These are phyloP conservation scores for Piaya cayana DNA, from an alignment of 2,113 vertebrate genomes.

Conservation along the genomic window DNA sequence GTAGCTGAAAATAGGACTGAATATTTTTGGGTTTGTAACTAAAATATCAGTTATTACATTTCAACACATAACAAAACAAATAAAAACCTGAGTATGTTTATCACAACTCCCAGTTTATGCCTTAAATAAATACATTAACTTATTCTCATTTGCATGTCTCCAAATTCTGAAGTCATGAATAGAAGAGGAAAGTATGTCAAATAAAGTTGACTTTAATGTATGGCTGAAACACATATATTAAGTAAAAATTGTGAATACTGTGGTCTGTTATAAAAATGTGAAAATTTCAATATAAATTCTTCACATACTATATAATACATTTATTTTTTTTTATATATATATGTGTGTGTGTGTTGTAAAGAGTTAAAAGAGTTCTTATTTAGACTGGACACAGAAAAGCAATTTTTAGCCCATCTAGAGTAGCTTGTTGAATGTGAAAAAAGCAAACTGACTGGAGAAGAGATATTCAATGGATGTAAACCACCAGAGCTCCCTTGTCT, in stretches of 20 bases:
- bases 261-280: background rate
- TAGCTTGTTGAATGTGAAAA: background rate
- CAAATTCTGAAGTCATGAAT: background rate
- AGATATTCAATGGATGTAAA: background rate
- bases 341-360: background rate
- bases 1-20: background rate
- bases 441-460: background rate
- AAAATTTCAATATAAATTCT: background rate
- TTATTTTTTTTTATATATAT: too few relatives aligned
- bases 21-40: background rate
- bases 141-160: background rate
- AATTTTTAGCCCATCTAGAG: background rate
- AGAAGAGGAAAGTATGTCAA: background rate
- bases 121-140: background rate
- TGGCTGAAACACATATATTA: background rate
- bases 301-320: background rate
- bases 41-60: background rate
- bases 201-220: background rate
- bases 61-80: background rate
- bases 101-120: background rate
- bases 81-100: background rate
- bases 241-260: background rate
- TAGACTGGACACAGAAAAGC: background rate
- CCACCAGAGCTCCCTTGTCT: background rate
- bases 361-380: background rate